Conservation (phyloP, 2,113 vertebrate genomes). For the Xyrauchen texanus region DNA sequence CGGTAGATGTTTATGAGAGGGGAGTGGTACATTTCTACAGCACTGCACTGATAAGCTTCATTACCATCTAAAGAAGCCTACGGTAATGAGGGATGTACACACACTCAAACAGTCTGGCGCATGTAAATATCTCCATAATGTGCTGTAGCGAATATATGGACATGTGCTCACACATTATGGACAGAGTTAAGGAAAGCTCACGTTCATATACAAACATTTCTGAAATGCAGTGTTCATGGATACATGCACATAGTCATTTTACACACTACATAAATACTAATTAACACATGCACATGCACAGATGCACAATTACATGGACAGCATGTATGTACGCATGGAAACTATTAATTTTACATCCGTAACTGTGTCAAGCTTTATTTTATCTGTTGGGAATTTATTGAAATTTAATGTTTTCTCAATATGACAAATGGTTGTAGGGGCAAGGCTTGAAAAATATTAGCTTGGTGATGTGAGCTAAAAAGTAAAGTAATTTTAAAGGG, state of each 20-base stretch:
- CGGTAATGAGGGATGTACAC: slow-evolving; percentile 7
- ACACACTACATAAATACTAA: not conserved
- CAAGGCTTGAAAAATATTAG: too few relatives aligned
- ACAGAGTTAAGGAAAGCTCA: not conserved
- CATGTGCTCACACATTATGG: not conserved
- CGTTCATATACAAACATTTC: not conserved
- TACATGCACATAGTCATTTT: not conserved
- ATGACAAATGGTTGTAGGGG: too few relatives aligned
- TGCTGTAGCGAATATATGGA: not conserved
- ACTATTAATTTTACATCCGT: too few relatives aligned
- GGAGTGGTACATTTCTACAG: slow-evolving; percentile 59
- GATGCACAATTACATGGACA: too few relatives aligned
- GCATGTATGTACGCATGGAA: too few relatives aligned
- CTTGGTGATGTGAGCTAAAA: too few relatives aligned
- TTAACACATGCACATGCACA: not conserved
- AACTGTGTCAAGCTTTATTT: too few relatives aligned
- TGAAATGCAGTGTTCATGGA: not conserved
- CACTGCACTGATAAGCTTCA: slow-evolving; percentile 66
- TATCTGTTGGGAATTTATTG: too few relatives aligned
- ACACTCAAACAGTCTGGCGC: slow-evolving; percentile 21
- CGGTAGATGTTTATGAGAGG: slow-evolving; percentile 60
- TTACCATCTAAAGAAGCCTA: slow-evolving; percentile 51
- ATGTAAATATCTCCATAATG: not conserved
- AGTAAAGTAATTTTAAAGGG: too few relatives aligned
- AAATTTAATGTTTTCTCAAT: too few relatives aligned